phyloP scores from a whole-genome alignment of 2,113 vertebrate species.

The Romanogobio albipinnatus region DNA sequence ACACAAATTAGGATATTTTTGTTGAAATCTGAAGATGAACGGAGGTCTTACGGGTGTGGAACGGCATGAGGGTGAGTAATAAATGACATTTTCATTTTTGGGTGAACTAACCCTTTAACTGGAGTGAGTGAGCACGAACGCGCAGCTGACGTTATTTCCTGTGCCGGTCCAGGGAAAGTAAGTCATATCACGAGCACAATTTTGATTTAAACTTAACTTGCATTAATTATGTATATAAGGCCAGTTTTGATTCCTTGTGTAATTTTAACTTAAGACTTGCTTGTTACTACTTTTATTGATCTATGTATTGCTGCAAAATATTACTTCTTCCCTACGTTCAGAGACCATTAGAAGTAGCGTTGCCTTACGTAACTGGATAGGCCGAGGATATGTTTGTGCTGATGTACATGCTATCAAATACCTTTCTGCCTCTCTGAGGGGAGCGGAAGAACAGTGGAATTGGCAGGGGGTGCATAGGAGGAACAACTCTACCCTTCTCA shows the following conservation, averaged over 20 bases:
- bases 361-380: neutral
- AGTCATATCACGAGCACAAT: too few species aligned
- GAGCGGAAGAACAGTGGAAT: neutral
- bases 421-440: neutral
- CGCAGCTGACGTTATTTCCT: too few species aligned
- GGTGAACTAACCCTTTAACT: too few species aligned
- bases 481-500: constrained; percentile 33
- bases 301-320: neutral
- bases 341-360: neutral
- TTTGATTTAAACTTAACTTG: neutral
- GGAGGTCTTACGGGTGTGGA: too few species aligned
- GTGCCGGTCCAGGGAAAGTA: too few species aligned
- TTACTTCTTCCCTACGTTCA: neutral
- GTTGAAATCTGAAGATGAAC: too few species aligned
- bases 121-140: too few species aligned
- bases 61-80: too few species aligned
- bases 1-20: too few species aligned
- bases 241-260: neutral
- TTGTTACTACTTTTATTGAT: neutral
- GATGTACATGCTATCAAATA: constrained; percentile 3
- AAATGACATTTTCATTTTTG: too few species aligned
- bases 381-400: constrained; percentile 18
- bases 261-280: neutral
- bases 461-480: constrained; percentile 26
- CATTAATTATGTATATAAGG: neutral